Evolutionary conservation across 2,113 vertebrate species (phyloP).

Genomic region (Bungarus multicinctus): DNA sequence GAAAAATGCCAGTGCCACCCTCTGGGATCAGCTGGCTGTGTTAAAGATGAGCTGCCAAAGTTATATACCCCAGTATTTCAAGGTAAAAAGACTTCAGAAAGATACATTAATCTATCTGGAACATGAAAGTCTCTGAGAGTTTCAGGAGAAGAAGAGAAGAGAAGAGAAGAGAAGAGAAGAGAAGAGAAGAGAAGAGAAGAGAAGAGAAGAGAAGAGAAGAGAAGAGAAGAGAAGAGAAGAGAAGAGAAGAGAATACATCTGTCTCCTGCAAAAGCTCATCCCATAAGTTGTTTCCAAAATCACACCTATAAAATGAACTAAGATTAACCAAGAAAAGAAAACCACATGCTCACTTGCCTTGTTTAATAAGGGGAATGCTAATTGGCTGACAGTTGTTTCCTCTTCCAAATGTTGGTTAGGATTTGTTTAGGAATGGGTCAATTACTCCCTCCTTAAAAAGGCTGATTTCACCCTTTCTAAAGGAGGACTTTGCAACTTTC

Average conservation of each 20-base stretch:
- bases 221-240: rapidly evolving
- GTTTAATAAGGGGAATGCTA: background rate
- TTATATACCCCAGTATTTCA: background rate
- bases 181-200: rapidly evolving
- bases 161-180: background rate
- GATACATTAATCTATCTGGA: background rate
- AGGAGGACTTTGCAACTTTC: background rate
- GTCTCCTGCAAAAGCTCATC: background rate
- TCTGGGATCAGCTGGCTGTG: background rate
- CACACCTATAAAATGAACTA: background rate
- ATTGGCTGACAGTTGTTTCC: background rate
- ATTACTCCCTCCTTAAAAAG: background rate
- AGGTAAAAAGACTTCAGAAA: background rate
- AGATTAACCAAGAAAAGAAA: background rate
- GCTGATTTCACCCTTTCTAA: background rate
- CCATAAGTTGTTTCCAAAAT: background rate
- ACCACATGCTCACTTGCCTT: background rate
- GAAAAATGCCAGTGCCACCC: background rate
- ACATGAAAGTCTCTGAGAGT: background rate
- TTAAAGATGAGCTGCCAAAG: background rate
- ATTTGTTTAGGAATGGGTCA: background rate
- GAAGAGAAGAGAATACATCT: background rate
- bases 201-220: rapidly evolving
- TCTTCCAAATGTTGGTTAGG: background rate
- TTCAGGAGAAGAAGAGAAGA: background rate